Conservation (phyloP, 2,888 invertebrate genomes). For the Leucoma salicis region DNA sequence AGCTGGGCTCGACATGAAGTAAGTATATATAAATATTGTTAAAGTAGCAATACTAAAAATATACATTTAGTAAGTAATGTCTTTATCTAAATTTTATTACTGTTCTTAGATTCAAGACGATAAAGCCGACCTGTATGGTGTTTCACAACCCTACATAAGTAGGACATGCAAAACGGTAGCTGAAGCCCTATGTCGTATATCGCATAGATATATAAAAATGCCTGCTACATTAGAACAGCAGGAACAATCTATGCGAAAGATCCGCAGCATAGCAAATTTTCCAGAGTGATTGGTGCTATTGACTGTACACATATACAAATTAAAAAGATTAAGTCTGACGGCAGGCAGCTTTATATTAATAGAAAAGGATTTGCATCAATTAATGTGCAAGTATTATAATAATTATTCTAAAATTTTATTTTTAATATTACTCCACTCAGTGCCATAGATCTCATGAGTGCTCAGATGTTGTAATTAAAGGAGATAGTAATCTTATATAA, state of each 20-base stretch:
- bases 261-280: conserved; percentile 7
- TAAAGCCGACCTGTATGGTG: conserved; percentile 15
- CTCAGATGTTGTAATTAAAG: too few relatives aligned
- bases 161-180: conserved; percentile 15
- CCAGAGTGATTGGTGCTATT: conserved; percentile 13
- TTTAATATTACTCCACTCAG: too few relatives aligned
- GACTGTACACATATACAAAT: conserved; percentile 13
- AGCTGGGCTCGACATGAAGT: conserved; percentile 17
- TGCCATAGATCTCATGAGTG: too few relatives aligned
- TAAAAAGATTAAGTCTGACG: conserved; percentile 5
- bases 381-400: conserved; percentile 4
- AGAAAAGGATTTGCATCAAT: not conserved
- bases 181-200: conserved; percentile 5
- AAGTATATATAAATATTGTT: conserved; percentile 2
- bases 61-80: not conserved
- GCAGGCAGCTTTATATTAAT: not conserved
- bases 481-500: too few relatives aligned
- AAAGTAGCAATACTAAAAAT: not conserved
- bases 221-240: conserved; percentile 8
- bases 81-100: not conserved
- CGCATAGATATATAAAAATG: conserved; percentile 13
- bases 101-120: conserved; percentile 19
- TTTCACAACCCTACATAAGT: conserved; percentile 13
- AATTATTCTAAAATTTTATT: too few relatives aligned
- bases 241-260: conserved; percentile 7